Evolutionary conservation across 2,113 vertebrate species (phyloP).

Genomic region (Emberiza fucata): DNA sequence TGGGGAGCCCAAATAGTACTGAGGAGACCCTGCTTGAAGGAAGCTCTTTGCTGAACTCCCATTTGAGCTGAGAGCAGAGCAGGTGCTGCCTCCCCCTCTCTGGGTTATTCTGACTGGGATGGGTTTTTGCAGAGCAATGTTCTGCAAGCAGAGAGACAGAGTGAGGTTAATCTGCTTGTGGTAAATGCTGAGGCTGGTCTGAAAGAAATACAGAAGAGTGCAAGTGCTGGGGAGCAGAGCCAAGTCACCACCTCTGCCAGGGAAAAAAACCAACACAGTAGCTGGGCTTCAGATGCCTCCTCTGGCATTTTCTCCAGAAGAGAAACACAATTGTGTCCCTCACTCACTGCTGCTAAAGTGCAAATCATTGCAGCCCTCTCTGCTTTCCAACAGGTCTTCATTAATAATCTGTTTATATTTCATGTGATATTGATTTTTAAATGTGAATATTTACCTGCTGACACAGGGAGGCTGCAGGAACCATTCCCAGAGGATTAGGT

Average conservation of each 20-base stretch:
- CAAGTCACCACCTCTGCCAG: background rate
- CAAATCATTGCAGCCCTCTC: constrained; percentile 14
- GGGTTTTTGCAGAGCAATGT: background rate
- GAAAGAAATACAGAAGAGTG: background rate
- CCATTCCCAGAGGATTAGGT: background rate
- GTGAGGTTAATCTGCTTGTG: background rate
- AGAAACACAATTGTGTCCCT: background rate
- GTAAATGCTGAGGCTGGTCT: background rate
- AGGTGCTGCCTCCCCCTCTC: background rate
- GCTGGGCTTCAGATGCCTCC: background rate
- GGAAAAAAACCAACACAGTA: background rate
- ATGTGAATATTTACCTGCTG: background rate
- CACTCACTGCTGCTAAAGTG: background rate
- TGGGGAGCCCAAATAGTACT: background rate
- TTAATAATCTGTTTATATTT: constrained; percentile 36
- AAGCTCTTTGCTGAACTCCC: background rate
- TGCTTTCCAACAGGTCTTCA: constrained; percentile 21
- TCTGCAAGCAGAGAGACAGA: background rate
- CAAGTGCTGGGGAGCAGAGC: background rate
- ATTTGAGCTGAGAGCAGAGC: background rate
- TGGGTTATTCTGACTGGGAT: background rate
- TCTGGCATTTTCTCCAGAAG: background rate
- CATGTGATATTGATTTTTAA: constrained; percentile 4
- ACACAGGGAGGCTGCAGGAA: background rate
- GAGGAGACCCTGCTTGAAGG: background rate